Evolutionary conservation across 2,888 invertebrate species (phyloP).

Genomic region (Dryadula phaetusa): DNA sequence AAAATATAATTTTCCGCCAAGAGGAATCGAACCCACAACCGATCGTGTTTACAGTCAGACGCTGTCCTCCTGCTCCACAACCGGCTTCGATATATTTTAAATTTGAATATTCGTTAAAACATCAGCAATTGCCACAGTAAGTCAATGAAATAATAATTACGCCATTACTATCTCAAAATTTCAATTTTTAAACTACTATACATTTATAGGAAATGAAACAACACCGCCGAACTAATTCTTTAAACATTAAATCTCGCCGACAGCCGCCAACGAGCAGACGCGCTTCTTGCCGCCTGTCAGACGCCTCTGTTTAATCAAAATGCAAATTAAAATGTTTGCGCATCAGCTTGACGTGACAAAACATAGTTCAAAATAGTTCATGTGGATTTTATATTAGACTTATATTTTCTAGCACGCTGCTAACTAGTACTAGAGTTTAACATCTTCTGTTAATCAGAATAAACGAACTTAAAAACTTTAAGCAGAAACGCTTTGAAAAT

Average conservation of each 20-base stretch:
- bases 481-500: too few species aligned
- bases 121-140: background rate
- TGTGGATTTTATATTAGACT: constrained; percentile 55
- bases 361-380: constrained; percentile 51
- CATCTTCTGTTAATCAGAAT: constrained; percentile 7
- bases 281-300: constrained; percentile 51
- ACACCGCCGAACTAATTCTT: constrained; percentile 5
- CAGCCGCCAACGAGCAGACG: constrained; percentile 39
- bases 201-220: background rate
- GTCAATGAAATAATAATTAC: background rate
- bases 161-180: background rate
- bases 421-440: constrained; percentile 4
- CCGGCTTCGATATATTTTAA: too few species aligned
- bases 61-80: too few species aligned
- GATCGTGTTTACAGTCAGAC: too few species aligned
- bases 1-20: too few species aligned
- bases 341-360: constrained; percentile 59
- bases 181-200: background rate
- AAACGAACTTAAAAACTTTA: background rate
- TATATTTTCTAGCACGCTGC: constrained; percentile 32
- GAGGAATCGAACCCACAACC: too few species aligned
- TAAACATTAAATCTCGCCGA: constrained; percentile 14
- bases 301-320: constrained; percentile 66
- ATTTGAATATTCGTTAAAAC: too few species aligned
- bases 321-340: constrained; percentile 66